phyloP scores from a whole-genome alignment of 1,140 invertebrate species.

The Apolygus lucorum region DNA sequence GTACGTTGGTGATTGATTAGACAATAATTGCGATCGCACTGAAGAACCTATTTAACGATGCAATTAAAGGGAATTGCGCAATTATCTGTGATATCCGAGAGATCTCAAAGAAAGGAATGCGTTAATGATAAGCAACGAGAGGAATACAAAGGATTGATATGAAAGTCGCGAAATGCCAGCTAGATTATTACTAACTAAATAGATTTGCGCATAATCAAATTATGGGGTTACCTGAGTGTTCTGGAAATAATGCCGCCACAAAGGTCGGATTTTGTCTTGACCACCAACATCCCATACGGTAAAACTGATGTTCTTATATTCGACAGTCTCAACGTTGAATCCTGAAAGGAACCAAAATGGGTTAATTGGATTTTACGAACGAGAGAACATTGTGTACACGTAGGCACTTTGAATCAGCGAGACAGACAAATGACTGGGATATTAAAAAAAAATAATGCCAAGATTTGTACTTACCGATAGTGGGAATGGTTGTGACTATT shows the following conservation, averaged over 20 bases:
- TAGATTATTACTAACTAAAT: no score
- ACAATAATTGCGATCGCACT: no score
- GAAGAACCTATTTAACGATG: no score
- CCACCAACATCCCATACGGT: constrained; percentile 98
- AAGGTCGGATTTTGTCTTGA: constrained; percentile 85
- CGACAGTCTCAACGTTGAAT: constrained; percentile 92
- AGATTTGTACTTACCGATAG: constrained; percentile 60
- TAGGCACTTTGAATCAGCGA: background rate
- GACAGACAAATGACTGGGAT: background rate
- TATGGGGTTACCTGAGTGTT: constrained; percentile 61
- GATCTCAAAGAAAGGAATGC: no score
- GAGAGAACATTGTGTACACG: background rate
- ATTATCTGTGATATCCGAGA: no score
- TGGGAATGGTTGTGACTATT: constrained; percentile 99
- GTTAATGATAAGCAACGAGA: no score
- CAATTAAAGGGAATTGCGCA: no score
- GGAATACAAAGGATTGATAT: no score
- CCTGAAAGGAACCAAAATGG: constrained; percentile 42
- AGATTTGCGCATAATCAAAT: no score
- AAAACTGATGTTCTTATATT: constrained; percentile 96
- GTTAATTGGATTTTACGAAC: background rate
- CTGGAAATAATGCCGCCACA: constrained; percentile 98
- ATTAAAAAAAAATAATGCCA: background rate
- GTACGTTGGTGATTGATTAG: no score
- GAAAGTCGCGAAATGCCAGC: no score